These are phyloP conservation scores for Bombus superbus DNA, from an alignment of 1,140 invertebrate genomes.

Conservation along the genomic window DNA sequence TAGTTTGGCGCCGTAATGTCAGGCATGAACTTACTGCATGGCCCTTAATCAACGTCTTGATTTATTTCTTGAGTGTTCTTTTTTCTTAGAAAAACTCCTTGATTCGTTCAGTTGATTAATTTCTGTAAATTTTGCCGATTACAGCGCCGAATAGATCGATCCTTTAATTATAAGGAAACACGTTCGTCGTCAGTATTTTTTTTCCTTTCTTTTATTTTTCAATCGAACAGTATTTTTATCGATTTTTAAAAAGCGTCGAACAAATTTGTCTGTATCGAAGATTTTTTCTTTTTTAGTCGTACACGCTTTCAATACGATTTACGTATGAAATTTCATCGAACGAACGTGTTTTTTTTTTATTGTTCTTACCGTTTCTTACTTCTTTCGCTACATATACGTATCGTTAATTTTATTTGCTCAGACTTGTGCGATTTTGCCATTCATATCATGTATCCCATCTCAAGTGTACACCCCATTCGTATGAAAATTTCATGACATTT, in stretches of 20 bases:
- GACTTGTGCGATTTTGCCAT: slow-evolving; percentile 42
- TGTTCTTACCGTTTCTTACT: neutral
- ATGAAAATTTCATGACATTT: slow-evolving; percentile 40
- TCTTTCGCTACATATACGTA: slow-evolving; percentile 3
- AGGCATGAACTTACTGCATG: neutral
- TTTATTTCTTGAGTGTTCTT: neutral
- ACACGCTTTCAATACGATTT: neutral
- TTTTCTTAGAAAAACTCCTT: too few relatives aligned
- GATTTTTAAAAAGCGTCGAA: neutral
- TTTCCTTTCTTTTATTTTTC: neutral
- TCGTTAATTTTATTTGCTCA: slow-evolving; percentile 38
- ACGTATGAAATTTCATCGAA: neutral
- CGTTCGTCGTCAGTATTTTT: neutral
- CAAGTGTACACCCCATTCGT: neutral
- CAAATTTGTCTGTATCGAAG: neutral
- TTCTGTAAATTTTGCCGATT: neutral
- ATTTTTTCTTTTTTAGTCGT: neutral
- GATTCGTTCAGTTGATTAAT: neutral
- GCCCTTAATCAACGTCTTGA: neutral
- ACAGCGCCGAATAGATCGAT: slow-evolving; percentile 7
- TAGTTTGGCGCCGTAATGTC: slow-evolving; percentile 21
- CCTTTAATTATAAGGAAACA: neutral
- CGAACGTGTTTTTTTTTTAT: neutral
- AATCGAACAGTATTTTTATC: neutral
- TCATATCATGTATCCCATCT: slow-evolving; percentile 1